phyloP scores from a whole-genome alignment of 2,113 vertebrate species.

The Actinemys pallida region DNA sequence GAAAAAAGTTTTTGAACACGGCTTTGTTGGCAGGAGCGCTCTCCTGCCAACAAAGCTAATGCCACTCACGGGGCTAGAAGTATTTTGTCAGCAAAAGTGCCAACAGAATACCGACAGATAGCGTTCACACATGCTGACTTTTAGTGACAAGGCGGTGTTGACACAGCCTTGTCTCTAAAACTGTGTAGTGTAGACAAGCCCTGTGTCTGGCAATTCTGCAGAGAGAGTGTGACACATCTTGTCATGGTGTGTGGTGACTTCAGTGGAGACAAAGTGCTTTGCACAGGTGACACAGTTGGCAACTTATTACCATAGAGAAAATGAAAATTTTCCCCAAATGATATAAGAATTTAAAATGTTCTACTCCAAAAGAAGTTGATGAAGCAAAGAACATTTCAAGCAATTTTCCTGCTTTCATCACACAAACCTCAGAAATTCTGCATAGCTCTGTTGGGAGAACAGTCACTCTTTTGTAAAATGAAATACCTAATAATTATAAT shows the following conservation, averaged over 20 bases:
- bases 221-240: not conserved
- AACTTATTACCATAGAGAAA: not conserved
- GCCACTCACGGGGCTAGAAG: no score
- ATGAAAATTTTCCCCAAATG: not conserved
- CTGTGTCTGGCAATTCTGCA: accelerated
- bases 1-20: no score
- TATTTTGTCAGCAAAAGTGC: no score
- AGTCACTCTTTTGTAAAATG: accelerated
- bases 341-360: not conserved
- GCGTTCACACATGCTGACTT: no score
- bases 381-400: not conserved
- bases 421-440: not conserved
- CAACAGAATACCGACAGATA: no score
- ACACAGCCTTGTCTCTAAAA: no score
- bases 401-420: not conserved
- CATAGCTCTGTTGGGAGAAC: not conserved
- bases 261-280: not conserved
- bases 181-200: no score
- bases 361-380: not conserved
- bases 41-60: no score
- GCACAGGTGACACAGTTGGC: not conserved
- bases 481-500: not conserved
- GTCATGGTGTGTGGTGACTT: not conserved
- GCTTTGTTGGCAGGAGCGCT: no score
- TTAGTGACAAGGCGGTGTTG: no score